These are phyloP conservation scores for Channa argus DNA, from an alignment of 2,113 vertebrate genomes.

Conservation along the genomic window DNA sequence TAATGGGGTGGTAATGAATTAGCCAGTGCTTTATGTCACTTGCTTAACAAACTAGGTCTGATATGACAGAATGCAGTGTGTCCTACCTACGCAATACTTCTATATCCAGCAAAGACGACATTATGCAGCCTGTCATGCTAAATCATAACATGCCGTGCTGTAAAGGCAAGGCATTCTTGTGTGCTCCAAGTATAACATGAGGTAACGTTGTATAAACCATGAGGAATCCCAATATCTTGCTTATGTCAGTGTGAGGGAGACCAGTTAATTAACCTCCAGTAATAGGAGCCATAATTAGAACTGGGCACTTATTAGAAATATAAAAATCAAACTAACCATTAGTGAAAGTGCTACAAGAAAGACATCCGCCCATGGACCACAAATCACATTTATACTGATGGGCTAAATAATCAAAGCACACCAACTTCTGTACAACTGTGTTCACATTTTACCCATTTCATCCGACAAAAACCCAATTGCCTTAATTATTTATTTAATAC, in stretches of 20 bases:
- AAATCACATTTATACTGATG: slow-evolving; percentile 22
- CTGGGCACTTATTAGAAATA: slow-evolving; percentile 31
- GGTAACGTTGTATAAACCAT: background rate
- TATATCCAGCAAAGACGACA: slow-evolving; percentile 38
- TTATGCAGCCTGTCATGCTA: slow-evolving; percentile 10
- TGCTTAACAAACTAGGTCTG: slow-evolving; percentile 72
- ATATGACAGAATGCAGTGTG: slow-evolving; percentile 53
- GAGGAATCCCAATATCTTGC: background rate
- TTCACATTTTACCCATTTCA: too few species aligned
- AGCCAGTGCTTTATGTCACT: slow-evolving; percentile 59
- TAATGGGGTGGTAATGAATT: slow-evolving; percentile 52
- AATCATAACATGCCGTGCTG: background rate
- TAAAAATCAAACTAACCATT: slow-evolving; percentile 21
- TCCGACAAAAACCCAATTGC: too few species aligned
- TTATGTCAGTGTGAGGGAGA: slow-evolving; percentile 10
- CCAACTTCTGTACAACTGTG: background rate
- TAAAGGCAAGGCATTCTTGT: background rate
- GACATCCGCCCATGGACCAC: background rate
- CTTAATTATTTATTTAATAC: too few species aligned
- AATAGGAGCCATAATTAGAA: slow-evolving; percentile 40
- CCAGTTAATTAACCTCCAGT: slow-evolving; percentile 58
- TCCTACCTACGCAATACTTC: slow-evolving; percentile 47
- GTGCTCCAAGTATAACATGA: background rate
- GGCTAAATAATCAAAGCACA: slow-evolving; percentile 6
- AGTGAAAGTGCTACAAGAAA: slow-evolving; percentile 19